phyloP scores from a whole-genome alignment of 2,113 vertebrate genomes.

The Serinus canaria region DNA sequence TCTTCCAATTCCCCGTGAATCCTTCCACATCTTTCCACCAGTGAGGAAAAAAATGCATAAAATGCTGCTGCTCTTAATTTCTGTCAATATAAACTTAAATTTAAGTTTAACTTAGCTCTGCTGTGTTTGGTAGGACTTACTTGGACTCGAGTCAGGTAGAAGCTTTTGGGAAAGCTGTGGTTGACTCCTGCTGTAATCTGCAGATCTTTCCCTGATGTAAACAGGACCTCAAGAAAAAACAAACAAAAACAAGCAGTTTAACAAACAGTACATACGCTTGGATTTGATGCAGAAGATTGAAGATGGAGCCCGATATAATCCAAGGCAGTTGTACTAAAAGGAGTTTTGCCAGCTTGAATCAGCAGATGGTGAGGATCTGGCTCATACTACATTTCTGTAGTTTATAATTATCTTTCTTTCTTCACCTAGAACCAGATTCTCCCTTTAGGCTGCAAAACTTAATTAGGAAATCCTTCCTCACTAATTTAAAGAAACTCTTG shows the following conservation, averaged over 20 bases:
- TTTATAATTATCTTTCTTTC: constrained; percentile 37
- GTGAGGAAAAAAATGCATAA: not conserved
- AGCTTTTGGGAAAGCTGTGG: not conserved
- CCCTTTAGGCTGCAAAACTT: constrained; percentile 35
- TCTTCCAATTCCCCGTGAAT: not conserved
- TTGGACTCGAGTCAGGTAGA: not conserved
- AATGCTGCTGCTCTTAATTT: not conserved
- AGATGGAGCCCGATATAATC: not conserved
- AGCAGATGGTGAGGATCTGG: constrained; percentile 40
- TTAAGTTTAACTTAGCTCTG: not conserved
- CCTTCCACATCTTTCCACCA: not conserved
- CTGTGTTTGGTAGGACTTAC: not conserved
- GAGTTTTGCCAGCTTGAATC: constrained; percentile 10
- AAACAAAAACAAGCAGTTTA: constrained; percentile 11
- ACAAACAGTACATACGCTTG: not conserved
- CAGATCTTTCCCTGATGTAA: not conserved
- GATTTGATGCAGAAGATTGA: not conserved
- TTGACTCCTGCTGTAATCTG: constrained; percentile 8
- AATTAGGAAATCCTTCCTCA: constrained; percentile 29
- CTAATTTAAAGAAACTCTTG: not conserved
- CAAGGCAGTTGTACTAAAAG: constrained; percentile 12
- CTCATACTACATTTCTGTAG: not conserved
- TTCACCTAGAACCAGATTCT: constrained; percentile 30
- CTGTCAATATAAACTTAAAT: not conserved
- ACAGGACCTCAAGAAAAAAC: constrained; percentile 21